Conservation (phyloP, 2,797 vertebrate genomes). For the Erethizon dorsatum region DNA sequence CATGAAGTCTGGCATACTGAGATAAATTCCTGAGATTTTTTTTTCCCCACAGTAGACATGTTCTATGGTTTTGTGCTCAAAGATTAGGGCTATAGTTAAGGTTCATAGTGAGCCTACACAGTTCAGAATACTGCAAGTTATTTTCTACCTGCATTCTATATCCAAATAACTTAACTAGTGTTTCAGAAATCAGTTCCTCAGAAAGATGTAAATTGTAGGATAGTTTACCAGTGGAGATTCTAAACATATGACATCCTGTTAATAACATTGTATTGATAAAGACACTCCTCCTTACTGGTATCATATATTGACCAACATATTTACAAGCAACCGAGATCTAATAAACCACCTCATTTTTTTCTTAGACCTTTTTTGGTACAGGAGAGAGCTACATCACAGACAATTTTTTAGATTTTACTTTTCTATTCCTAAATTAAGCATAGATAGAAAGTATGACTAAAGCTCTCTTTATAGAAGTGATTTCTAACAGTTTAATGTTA, state of each 20-base stretch:
- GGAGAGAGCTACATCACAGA: not conserved
- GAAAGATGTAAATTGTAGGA: not conserved
- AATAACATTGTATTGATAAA: not conserved
- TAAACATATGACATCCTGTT: not conserved
- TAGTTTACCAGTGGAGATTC: not conserved
- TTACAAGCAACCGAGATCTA: not conserved
- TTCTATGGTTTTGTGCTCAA: not conserved
- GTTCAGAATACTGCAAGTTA: not conserved
- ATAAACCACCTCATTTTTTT: not conserved
- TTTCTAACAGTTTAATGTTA: not conserved
- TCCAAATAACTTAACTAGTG: not conserved
- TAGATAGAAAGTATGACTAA: not conserved
- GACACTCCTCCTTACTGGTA: not conserved
- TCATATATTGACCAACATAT: not conserved
- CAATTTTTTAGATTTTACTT: not conserved
- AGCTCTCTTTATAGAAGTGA: not conserved
- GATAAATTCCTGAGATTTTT: not conserved
- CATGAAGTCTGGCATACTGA: not conserved
- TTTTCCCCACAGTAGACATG: not conserved
- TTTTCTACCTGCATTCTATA: not conserved
- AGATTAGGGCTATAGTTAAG: not conserved
- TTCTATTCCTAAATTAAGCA: not conserved
- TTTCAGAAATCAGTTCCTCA: not conserved
- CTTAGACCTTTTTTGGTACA: not conserved
- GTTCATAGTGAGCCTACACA: not conserved